A percentile compares a stretch with the other conserved stretches of the same genome.
Conservation (phyloP, 2,113 vertebrate species). For the Coregonus clupeaformis region DNA sequence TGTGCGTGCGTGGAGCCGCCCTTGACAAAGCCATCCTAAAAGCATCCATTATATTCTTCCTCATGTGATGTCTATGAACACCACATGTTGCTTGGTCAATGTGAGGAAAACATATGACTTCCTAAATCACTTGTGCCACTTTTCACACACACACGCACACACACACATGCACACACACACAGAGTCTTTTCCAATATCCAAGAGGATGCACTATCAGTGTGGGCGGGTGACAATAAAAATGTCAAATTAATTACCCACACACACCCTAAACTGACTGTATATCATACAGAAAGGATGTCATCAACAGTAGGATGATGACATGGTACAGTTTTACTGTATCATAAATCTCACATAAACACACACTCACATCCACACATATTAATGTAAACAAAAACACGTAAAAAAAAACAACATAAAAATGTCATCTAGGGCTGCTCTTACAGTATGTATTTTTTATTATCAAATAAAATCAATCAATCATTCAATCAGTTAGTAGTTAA, state of each 20-base stretch:
- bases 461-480: too few relatives aligned
- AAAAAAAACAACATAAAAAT: too few relatives aligned
- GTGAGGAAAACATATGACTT: slow-evolving; percentile 53
- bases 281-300: not conserved
- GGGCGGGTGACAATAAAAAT: too few relatives aligned
- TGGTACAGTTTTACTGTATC: too few relatives aligned
- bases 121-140: slow-evolving; percentile 70
- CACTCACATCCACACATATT: not conserved
- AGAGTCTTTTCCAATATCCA: too few relatives aligned
- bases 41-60: slow-evolving; percentile 61
- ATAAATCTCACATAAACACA: not conserved
- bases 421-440: too few relatives aligned
- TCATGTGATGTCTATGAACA: slow-evolving; percentile 67
- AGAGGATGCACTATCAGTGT: too few relatives aligned
- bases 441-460: too few relatives aligned
- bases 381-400: not conserved
- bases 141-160: slow-evolving; percentile 1
- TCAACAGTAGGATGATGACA: not conserved
- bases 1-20: slow-evolving; percentile 1
- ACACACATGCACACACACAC: not conserved
- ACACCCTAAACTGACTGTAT: too few relatives aligned
- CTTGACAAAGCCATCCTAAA: slow-evolving; percentile 58
- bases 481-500: too few relatives aligned
- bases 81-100: slow-evolving; percentile 67
- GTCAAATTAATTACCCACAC: not conserved